Conservation (phyloP, 2,888 invertebrate species). For the Zaprionus bogoriensis region DNA sequence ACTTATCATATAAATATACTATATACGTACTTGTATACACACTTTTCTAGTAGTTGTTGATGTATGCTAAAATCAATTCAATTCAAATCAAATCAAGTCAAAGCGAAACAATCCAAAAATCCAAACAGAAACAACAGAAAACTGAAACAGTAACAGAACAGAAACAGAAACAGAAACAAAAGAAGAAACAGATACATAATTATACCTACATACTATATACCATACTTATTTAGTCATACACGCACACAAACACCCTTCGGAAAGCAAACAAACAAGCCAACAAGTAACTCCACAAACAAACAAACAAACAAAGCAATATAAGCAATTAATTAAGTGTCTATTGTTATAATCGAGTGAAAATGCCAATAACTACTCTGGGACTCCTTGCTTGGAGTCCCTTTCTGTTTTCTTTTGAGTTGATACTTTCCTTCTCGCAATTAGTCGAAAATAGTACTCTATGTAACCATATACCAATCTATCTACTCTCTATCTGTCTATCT, state of each 20-base stretch:
- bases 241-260: conserved; percentile 6
- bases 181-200: conserved; percentile 17
- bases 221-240: conserved; percentile 19
- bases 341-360: conserved; percentile 63
- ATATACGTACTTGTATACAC: conserved; percentile 37
- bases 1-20: conserved; percentile 12
- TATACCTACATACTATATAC: conserved; percentile 38
- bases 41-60: conserved; percentile 67
- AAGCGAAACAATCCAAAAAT: conserved; percentile 21
- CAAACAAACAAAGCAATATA: conserved; percentile 21
- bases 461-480: conserved; percentile 8
- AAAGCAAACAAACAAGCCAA: conserved; percentile 24
- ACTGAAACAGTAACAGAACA: conserved; percentile 20
- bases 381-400: conserved; percentile 39
- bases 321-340: conserved; percentile 68
- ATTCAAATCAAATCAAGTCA: conserved; percentile 14
- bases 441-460: conserved; percentile 20
- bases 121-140: conserved; percentile 23
- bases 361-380: conserved; percentile 61
- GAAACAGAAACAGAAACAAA: conserved; percentile 18
- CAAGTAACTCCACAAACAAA: conserved; percentile 18
- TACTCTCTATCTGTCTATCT: conserved; percentile 41
- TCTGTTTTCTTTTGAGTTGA: conserved; percentile 30
- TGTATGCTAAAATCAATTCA: conserved; percentile 64
- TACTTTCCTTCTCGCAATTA: conserved; percentile 42